Base-by-base conservation (phyloP, 37 sponge, comb jelly and placozoan species). In the Halichondria panicea region DNA sequence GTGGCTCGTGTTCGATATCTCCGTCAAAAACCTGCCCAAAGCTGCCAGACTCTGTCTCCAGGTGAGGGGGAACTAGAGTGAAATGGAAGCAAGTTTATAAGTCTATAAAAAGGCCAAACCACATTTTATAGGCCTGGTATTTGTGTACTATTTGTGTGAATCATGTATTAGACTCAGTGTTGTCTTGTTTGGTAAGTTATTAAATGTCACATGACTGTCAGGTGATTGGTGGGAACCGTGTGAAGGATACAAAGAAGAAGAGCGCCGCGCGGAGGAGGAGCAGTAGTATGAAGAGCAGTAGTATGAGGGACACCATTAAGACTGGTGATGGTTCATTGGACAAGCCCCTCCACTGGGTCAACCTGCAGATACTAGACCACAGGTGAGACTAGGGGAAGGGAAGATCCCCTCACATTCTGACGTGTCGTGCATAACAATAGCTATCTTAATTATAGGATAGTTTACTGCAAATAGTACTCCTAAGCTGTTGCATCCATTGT, bases 301-400 rank as follows among this genome's bases (percentile, higher is more conserved):
- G 32, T 46, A 3, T 61, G 34, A 69, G 37, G 7, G 44, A 41
- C 33, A 70, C 79, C 44, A 70, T 59, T 38, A 79, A 66, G 64
- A 72, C 40, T 60, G 74, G 73, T 36, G 74, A 83, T 27, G 44
- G 52, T 4, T 18, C 28, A 9, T 4, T 55, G 11, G 76, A 82
- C 66, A 65, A 53, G 27, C 70, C 88, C 25, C 75, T 94, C 8
- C 84, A 89, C 74, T 90, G 95, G 91, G 83, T 90, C 46, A 94
- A 94, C 84, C 68, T 94, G 60, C 95, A 94, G 83, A 85, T 94
- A 54, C 69, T 94, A 33, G 91, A 94, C 40, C 95, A 94, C 79
- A 79, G 89, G 85, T 87, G 12, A n/a, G 54, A 30, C 24, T 37
- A 21, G n/a, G n/a, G n/a, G n/a, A n/a, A n/a, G n/a, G n/a, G n/a